Base-by-base conservation (phyloP, 2,888 invertebrate genomes). In the Apotomis capreana region DNA sequence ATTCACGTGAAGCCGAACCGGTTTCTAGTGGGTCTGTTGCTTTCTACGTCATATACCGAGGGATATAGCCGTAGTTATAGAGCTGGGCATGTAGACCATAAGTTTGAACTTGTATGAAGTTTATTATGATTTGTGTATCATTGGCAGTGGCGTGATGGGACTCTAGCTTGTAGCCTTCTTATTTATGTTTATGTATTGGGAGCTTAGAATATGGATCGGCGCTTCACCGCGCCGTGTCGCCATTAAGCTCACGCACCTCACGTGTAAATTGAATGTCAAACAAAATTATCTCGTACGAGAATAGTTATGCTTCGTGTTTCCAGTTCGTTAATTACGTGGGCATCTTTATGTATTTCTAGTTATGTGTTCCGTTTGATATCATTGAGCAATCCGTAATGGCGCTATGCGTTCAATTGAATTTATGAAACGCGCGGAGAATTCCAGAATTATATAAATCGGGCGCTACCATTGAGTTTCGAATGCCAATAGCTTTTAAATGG, bases 101-200 rank as follows among this genome's bases (percentile, higher is more conserved):
- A 87, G 83, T 87, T 87, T 84, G 83, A 84, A 81, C 80, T 80
- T 81, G 83, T 85, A 84, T 84, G 84, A 85, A 87, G 89, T 88
- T 89, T 89, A 90, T 89, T 87, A 88, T 89, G 89, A 91, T 89
- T 89, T 90, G 89, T 90, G 86, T 85, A 88, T 86, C 85, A 87
- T 87, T 87, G 84, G 85, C 81, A 82, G 81, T 86, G 84, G 85
- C 84, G 85, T 89, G 88, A 89, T 89, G 83, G 86, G 83, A 84
- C 85, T 86, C 88, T 84, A 86, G 86, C 84, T 79, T 85, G 85
- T 87, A 80, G 77, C 81, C 85, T 84, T 87, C 85, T 72, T 83
- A 83, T 86, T 84, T 84, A 82, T 82, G 79, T 83, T 83, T 81
- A 83, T 83, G 83, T 83, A 78, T 84, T 78, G 75, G 78, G 76